Evolutionary conservation across 2,888 invertebrate genomes (phyloP), one percentile per base, ranked within the genome.

Genomic region (Tenthredo notha): DNA sequence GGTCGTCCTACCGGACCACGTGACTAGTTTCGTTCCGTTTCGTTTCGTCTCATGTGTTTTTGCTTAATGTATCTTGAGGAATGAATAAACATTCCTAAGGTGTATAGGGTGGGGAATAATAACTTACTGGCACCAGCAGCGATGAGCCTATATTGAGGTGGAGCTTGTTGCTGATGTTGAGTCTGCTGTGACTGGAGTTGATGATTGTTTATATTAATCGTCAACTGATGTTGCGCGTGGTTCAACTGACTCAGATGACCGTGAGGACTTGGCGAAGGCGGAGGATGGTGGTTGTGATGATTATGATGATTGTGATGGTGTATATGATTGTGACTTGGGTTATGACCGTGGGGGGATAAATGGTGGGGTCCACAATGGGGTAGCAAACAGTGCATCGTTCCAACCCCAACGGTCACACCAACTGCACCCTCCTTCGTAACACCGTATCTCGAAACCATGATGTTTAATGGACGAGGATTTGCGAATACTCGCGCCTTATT

Each of bases 381-480:
- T 86, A 91, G 85, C 70, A 91, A 86, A 86, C 91, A 91, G 86
- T 92, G 92, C 91, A 92, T 91, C 78, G 91, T 90, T 80, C 90
- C 92, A 86, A 92, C 90, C 86, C 91, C 90, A 43, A 91, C 91
- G 86, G 92, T 91, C 84, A 92, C 92, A 87, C 91, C 92, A 87
- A 92, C 91, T 85, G 91, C 89, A 89, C 92, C 92, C 88, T 92
- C 92, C 90, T 92, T 92, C 85, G 90, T 90, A 87, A 92, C 90
- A 88, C 91, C 91, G 88, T 91, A 92, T 87, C 92, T 89, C 88
- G 92, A 92, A 87, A 92, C 92, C 92, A 92, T 92, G 86, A 80
- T 29, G 40, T 40, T 40, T n/a, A n/a, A 70, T 70, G 33, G 33
- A 37, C 70, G n/a, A 37, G 37, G 1, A 37, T 67, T 67, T 25